Conservation (phyloP, 2,888 invertebrate genomes). For the Leucophenga maculata region DNA sequence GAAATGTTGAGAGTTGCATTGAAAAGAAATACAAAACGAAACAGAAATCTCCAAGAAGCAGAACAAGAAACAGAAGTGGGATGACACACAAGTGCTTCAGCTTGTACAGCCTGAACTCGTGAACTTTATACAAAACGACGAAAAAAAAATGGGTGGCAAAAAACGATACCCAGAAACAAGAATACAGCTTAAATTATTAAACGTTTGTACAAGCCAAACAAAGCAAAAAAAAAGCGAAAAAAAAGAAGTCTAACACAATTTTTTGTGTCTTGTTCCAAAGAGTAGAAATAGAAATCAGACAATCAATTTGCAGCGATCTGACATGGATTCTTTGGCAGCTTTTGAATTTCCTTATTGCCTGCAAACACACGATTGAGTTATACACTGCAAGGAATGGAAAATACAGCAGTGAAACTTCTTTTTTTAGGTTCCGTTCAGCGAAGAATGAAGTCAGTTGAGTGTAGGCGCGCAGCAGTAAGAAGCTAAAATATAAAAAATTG, state of each 20-base stretch:
- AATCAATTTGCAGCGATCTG: slow-evolving; percentile 43
- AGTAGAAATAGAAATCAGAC: slow-evolving; percentile 32
- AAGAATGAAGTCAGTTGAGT: background rate
- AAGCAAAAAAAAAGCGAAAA: slow-evolving; percentile 36
- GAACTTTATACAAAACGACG: slow-evolving; percentile 45
- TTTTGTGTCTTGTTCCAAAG: slow-evolving; percentile 24
- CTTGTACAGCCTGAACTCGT: slow-evolving; percentile 48
- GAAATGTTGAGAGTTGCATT: no score
- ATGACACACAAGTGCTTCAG: slow-evolving; percentile 62
- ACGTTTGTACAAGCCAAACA: slow-evolving; percentile 43
- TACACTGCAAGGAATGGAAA: slow-evolving; percentile 5
- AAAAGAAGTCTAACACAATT: slow-evolving; percentile 52
- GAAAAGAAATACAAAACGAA: background rate
- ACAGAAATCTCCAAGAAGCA: slow-evolving; percentile 9
- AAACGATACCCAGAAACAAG: slow-evolving; percentile 12
- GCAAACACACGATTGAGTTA: slow-evolving; percentile 12
- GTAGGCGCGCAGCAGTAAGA: background rate
- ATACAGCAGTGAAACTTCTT: background rate
- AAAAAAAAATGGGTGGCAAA: background rate
- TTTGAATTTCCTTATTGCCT: slow-evolving; percentile 25
- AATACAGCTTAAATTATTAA: slow-evolving; percentile 18
- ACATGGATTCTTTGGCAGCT: slow-evolving; percentile 9
- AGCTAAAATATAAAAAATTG: slow-evolving; percentile 48
- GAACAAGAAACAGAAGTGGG: slow-evolving; percentile 32
- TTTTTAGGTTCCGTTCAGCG: background rate